Base-by-base conservation (phyloP, 2,113 vertebrate genomes). In the Phalacrocorax brasilianus region DNA sequence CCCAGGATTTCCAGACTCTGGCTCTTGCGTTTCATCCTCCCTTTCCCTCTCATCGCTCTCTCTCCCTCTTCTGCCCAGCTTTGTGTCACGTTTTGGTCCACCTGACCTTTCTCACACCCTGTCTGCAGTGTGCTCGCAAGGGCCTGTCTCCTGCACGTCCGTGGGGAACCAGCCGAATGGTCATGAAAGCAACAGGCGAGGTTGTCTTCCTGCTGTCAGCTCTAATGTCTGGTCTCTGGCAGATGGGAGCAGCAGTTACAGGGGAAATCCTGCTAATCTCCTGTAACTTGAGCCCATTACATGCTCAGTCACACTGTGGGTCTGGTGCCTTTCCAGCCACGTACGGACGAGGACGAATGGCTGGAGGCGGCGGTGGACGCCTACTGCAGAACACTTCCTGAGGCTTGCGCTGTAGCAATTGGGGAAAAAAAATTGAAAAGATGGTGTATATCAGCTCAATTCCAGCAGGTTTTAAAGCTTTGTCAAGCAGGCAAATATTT, bases 181-280 rank as follows among this genome's bases (percentile, higher is more conserved):
- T 96, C 91, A 89, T 5, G 65, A 56, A 92, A 94, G 94, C 83
- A 92, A 85, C 94, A 91, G 92, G 94, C 84, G 4, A 91, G 91
- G 62, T 75, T 95, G 94, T 96, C 88, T 94, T 91, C 92, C 96
- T 92, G 89, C 95, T 91, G 93, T 96, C 96, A 96, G 91, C 77
- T 96, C 94, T 91, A 93, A 95, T 95, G 95, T 95, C 95, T 97
- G 79, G 82, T 92, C 92, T 85, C 82, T 91, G 93, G 94, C 96
- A 97, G 94, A 96, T 95, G 91, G 94, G 95, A 97, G 96, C 92
- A 96, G 95, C 95, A 91, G 95, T 97, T 96, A 92, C 95, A 94
- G 92, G 95, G 96, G 95, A 97, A 96, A 96, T 97, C 93, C 94
- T 95, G 93, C 95, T 97, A 96, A 97, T 95, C 95, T 93, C 95